Evolutionary conservation across 2,797 vertebrate genomes (phyloP).

Genomic region (Paramormyrops hopkinsi): DNA sequence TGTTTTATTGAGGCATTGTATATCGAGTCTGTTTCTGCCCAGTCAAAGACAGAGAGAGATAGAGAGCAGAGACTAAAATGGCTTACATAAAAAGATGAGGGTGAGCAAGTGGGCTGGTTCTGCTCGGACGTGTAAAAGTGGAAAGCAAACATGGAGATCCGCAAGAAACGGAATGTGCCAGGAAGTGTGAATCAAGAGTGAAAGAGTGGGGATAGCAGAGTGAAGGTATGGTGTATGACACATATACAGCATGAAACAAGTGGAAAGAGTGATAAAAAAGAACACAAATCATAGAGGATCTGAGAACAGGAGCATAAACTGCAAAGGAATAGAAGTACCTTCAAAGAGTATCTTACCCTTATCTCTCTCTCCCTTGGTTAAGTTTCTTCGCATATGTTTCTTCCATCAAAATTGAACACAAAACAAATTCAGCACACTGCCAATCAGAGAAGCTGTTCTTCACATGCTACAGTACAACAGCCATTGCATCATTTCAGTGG

Average conservation of each 20-base stretch:
- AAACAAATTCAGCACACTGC: constrained; percentile 23
- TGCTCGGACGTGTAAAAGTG: constrained; percentile 4
- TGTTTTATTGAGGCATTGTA: constrained; percentile 58
- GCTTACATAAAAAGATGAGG: neutral
- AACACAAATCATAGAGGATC: constrained; percentile 42
- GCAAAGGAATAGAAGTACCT: constrained; percentile 58
- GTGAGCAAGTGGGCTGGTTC: neutral
- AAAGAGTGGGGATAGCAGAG: constrained; percentile 25
- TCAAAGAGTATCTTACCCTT: constrained; percentile 58
- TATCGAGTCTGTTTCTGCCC: constrained; percentile 60
- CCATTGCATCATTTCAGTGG: constrained; percentile 40
- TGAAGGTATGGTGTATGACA: constrained; percentile 36
- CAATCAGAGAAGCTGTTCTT: constrained; percentile 56
- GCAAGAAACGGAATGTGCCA: constrained; percentile 7
- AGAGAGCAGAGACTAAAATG: constrained; percentile 46
- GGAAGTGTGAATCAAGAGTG: constrained; percentile 29
- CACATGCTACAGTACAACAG: constrained; percentile 50
- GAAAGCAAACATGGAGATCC: constrained; percentile 12
- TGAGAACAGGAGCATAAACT: constrained; percentile 33
- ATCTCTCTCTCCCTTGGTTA: constrained; percentile 50
- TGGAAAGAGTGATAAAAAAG: constrained; percentile 39
- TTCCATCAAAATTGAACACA: constrained; percentile 32
- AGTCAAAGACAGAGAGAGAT: constrained; percentile 51
- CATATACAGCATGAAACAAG: constrained; percentile 33
- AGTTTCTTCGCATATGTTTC: constrained; percentile 45